Base-by-base conservation (phyloP, 1,140 invertebrate species). In the honey bee (Apis mellifera) region DNA sequence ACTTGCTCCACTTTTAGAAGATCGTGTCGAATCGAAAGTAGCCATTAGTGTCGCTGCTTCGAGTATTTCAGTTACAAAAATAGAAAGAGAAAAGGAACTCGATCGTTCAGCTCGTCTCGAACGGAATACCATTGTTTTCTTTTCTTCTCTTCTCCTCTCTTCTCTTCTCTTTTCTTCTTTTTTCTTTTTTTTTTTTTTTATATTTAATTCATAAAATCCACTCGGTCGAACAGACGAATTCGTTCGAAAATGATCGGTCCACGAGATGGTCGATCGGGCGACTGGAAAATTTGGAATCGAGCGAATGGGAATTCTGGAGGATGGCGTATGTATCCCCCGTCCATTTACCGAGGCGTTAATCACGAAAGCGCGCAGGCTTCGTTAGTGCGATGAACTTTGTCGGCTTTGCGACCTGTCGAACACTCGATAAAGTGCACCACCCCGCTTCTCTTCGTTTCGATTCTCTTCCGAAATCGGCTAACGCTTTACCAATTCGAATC, bases 321-420 rank as follows among this genome's bases (percentile, higher is more conserved):
- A 5, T 15, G n/a, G 66, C 32, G 71, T 48, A 23, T 74, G 71
- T 48, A 23, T 74, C 52, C 32, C 72, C 19, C 17, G 66, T 68
- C 75, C 70, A 78, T 72, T 86, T 86, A 62, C 73, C 84, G 65
- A 60, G n/a, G 42, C 52, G 62, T 48, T 81, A 81, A 81, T 81
- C 79, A 52, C 42, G 72, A 60, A 59, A 81, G 54, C 85, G 74
- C 71, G 68, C 76, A 69, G 72, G 83, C 81, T 83, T 86, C 82
- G 86, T 87, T 87, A 78, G 82, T 66, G 75, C 82, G 82, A 86
- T 84, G 82, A 87, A 87, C 86, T 86, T 84, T 65, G 77, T 72
- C 66, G 65, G 85, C 85, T 86, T 79, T 84, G 84, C 70, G 78
- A 70, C 85, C 57, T 26, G 70, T 55, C 52, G 52, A 69, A 74